phyloP scores from a whole-genome alignment of 2,113 vertebrate genomes.

The Blennius ocellaris region DNA sequence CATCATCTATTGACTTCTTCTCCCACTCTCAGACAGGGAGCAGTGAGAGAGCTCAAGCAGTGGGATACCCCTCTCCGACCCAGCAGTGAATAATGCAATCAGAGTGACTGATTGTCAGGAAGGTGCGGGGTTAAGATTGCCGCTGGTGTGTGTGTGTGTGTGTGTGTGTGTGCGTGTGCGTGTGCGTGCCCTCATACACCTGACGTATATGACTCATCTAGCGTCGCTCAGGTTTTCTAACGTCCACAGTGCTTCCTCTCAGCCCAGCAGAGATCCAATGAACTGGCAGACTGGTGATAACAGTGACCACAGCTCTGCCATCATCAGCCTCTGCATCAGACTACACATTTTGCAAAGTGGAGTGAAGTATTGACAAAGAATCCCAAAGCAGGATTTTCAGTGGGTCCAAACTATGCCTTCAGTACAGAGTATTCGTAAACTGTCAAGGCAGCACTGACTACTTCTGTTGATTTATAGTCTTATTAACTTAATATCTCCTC shows the following conservation, averaged over 20 bases:
- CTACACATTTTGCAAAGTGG: neutral
- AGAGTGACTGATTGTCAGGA: conserved; percentile 61
- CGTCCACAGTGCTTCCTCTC: conserved; percentile 30
- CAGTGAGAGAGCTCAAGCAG: conserved; percentile 49
- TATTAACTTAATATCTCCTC: neutral
- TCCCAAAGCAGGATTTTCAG: too few relatives aligned
- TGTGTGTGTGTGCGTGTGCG: neutral
- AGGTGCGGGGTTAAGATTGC: conserved; percentile 40
- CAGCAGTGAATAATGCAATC: conserved; percentile 69
- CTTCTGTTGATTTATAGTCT: neutral
- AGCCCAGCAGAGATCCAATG: conserved; percentile 31
- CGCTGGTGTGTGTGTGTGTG: neutral
- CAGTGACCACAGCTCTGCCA: conserved; percentile 14
- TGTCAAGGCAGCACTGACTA: neutral
- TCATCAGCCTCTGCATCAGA: conserved; percentile 3
- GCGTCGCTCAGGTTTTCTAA: conserved; percentile 39
- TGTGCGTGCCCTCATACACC: conserved; percentile 13
- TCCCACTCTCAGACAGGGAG: conserved; percentile 30
- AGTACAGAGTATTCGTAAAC: too few relatives aligned
- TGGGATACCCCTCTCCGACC: conserved; percentile 45
- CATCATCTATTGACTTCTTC: conserved; percentile 48
- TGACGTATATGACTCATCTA: conserved; percentile 61
- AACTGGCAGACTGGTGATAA: conserved; percentile 17
- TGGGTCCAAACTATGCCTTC: too few relatives aligned
- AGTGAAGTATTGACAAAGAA: too few relatives aligned